A percentile compares a stretch with the other conserved stretches of the same genome.
Conservation (phyloP, 2,797 vertebrate genomes). For the Hydrophis major region DNA sequence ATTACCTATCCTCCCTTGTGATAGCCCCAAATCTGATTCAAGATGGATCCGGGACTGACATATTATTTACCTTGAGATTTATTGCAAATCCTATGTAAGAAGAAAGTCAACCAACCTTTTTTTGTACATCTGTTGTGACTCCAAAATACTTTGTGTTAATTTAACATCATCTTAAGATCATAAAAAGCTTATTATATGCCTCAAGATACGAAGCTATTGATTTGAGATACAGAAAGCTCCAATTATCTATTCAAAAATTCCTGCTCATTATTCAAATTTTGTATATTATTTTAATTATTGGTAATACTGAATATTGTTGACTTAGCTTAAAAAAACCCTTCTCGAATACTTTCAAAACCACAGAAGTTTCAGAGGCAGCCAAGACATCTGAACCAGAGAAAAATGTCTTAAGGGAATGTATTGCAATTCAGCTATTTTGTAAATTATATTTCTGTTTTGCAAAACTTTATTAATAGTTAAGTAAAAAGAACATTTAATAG, state of each 20-base stretch:
- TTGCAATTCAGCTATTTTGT: background rate
- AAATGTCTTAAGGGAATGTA: background rate
- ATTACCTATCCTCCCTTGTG: no score
- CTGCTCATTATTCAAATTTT: background rate
- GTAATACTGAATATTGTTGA: background rate
- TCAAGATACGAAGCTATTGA: background rate
- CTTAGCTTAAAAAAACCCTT: background rate
- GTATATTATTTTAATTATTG: background rate
- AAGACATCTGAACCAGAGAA: background rate
- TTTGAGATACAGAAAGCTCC: background rate
- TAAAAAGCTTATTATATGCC: background rate
- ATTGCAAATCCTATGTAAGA: background rate
- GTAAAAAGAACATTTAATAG: background rate
- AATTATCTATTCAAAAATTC: background rate
- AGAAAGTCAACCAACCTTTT: background rate
- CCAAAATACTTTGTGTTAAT: background rate
- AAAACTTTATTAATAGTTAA: background rate
- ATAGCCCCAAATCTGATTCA: no score
- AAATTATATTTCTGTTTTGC: background rate
- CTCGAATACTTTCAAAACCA: background rate
- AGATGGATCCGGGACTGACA: no score
- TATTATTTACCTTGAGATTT: background rate
- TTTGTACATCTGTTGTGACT: background rate
- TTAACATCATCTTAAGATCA: background rate
- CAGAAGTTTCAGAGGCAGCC: background rate